These are phyloP conservation scores for Argyrosomus japonicus DNA, from an alignment of 2,113 vertebrate genomes.

Conservation along the genomic window DNA sequence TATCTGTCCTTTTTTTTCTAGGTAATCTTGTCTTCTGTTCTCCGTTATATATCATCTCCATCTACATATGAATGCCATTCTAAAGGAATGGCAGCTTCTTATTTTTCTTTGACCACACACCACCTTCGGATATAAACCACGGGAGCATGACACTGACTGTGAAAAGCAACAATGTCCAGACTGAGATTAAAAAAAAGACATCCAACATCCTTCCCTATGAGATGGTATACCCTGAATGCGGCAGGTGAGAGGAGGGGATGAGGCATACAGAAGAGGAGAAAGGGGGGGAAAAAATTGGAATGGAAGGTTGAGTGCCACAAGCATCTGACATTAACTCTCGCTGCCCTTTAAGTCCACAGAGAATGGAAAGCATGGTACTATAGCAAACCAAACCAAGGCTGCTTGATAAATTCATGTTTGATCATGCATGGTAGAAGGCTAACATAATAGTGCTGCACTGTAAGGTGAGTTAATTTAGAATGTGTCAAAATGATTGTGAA, in stretches of 20 bases:
- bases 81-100: not conserved
- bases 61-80: not conserved
- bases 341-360: constrained; percentile 21
- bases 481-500: constrained; percentile 3
- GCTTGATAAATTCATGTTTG: constrained; percentile 21
- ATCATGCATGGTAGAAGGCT: not conserved
- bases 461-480: not conserved
- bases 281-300: too few relatives aligned
- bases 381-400: constrained; percentile 4
- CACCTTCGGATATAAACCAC: not conserved
- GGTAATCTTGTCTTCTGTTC: not conserved
- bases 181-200: constrained; percentile 8
- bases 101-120: constrained; percentile 4
- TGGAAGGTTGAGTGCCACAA: not conserved
- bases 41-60: not conserved
- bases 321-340: constrained; percentile 16
- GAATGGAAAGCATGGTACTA: not conserved
- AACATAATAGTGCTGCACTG: constrained; percentile 1
- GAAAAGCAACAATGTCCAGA: constrained; percentile 11
- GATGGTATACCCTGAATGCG: not conserved
- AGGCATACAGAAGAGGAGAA: not conserved
- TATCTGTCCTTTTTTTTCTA: not conserved
- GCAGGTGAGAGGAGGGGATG: not conserved
- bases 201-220: constrained; percentile 23
- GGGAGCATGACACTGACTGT: not conserved